Percentiles rank a stretch among this genome's conserved stretches.
Conservation (phyloP, 2,113 vertebrate species). For the Xerus inauris region DNA sequence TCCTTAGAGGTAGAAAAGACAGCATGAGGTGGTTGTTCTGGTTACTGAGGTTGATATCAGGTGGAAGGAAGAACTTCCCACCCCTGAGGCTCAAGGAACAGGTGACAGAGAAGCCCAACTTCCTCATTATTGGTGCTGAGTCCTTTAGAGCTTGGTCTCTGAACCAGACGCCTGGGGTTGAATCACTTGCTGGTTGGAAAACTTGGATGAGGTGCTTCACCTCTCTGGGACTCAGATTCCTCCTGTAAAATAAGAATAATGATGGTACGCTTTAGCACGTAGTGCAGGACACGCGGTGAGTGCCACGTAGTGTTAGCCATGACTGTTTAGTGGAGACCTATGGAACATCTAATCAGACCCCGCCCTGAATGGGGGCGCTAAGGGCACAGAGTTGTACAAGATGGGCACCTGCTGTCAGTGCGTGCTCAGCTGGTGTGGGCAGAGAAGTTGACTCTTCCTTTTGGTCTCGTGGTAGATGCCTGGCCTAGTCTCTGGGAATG, state of each 20-base stretch:
- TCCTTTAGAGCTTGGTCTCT: background rate
- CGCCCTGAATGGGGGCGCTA: rapidly evolving
- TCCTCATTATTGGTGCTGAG: rapidly evolving
- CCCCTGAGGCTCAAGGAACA: background rate
- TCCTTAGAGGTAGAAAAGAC: background rate
- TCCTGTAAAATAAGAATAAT: background rate
- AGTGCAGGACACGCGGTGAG: background rate
- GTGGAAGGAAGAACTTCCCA: background rate
- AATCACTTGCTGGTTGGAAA: background rate
- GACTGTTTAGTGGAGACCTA: background rate
- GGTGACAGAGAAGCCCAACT: background rate
- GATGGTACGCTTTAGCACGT: background rate
- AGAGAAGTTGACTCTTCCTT: background rate
- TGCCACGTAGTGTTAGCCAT: rapidly evolving
- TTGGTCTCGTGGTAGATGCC: background rate
- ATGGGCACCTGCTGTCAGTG: rapidly evolving
- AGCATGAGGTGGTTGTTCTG: background rate
- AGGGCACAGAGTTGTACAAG: background rate
- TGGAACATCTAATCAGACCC: background rate
- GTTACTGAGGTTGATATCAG: background rate
- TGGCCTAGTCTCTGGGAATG: background rate
- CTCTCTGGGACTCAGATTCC: background rate
- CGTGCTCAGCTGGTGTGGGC: background rate
- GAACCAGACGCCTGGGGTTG: background rate
- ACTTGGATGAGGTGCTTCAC: background rate